phyloP scores from a whole-genome alignment of 2,888 invertebrate genomes.

The Tetragonula carbonaria region DNA sequence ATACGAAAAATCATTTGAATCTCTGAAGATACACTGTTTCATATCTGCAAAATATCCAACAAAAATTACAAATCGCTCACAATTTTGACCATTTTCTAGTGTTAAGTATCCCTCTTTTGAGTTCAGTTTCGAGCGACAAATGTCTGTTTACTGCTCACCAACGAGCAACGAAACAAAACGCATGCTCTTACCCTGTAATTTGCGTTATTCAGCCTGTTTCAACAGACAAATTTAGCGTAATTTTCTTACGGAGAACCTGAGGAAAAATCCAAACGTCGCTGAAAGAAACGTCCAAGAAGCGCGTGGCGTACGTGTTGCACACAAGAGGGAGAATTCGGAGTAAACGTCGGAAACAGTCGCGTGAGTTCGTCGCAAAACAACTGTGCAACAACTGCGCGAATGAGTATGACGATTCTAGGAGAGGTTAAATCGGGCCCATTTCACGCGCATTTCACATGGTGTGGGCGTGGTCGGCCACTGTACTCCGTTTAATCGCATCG shows the following conservation, averaged over 20 bases:
- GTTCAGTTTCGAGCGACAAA: no score
- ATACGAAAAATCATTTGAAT: no score
- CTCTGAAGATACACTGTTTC: no score
- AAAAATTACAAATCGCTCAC: no score
- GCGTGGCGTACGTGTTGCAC: not conserved
- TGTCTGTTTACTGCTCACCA: not conserved
- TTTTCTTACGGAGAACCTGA: not conserved
- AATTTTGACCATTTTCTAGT: no score
- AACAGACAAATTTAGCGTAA: not conserved
- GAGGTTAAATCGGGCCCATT: slow-evolving; percentile 55
- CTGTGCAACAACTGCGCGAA: not conserved
- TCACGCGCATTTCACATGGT: slow-evolving; percentile 58
- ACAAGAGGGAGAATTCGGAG: not conserved
- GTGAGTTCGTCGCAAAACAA: not conserved
- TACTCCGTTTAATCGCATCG: slow-evolving; percentile 59
- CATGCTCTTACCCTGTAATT: not conserved
- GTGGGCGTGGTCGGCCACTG: slow-evolving; percentile 60
- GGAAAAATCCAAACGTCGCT: not conserved
- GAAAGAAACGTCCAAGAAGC: not conserved
- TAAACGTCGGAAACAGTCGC: slow-evolving; percentile 30
- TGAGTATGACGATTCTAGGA: slow-evolving; percentile 48
- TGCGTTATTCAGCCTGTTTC: not conserved
- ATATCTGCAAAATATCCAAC: no score
- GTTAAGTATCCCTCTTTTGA: no score
- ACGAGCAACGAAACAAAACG: not conserved